Evolutionary conservation across 2,113 vertebrate species (phyloP), one percentile per base, ranked within the genome.

Genomic region (Cyanoramphus novaezelandiae): DNA sequence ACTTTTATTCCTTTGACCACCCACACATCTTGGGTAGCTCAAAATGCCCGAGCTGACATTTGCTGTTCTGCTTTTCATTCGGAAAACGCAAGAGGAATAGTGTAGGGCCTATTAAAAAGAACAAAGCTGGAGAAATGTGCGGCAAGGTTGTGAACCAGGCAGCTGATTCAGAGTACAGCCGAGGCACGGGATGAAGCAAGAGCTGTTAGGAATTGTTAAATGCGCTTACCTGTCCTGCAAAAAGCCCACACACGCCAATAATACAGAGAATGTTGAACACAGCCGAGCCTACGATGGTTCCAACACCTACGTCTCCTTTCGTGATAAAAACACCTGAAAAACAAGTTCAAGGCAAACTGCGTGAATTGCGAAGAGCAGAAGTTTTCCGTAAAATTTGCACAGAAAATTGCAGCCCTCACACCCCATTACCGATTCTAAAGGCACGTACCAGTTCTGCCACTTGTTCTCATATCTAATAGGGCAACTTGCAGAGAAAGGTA

Each of bases 251-350:
- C 82, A 99, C 98, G 13, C 99, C 99, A 62, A 99, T 99, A 96
- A 99, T 99, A 91, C 99, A 99, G 96, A 99, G 99, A 83, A 99
- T 99, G 96, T 99, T 99, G 97, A 99, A 99, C 63, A 99, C 99
- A 3, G 99, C 99, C 0, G 99, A 99, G 95, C 99, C 99, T 79
- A 99, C 99, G 8, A 99, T 99, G 94, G 99, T 99, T 79, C 99
- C 99, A 39, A 99, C 99, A 8, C 99, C 99, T 13, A 99, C 99
- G 0, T 99, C 99, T 24, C 99, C 99, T 97, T 99, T 99, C 64
- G 99, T 99, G 96, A 99, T 99, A 97, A 99, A 99, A 92, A 99
- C 99, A 43, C 99, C 99, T 99, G 98, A 31, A 97, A 97, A 94
- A 98, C 31, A 97, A 82, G 63, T 65, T 50, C 39, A 84, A 25